Percentiles rank a stretch among this genome's conserved stretches.
phyloP scores from a whole-genome alignment of 2,797 vertebrate genomes.

The Morus bassanus region DNA sequence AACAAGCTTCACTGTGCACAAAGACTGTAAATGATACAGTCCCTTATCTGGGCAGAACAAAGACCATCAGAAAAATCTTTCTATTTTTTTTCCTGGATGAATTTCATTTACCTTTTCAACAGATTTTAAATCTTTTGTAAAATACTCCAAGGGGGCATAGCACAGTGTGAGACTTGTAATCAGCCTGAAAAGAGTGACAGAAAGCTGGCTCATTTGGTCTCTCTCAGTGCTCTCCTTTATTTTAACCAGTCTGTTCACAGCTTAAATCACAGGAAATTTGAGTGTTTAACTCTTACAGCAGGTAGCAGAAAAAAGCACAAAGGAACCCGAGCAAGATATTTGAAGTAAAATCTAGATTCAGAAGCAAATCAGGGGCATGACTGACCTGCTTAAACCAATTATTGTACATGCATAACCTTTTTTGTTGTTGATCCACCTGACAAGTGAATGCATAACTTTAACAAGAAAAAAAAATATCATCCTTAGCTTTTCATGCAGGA shows the following conservation, averaged over 20 bases:
- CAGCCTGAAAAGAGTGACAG: slow-evolving; percentile 58
- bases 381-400: neutral
- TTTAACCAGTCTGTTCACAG: slow-evolving; percentile 52
- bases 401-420: neutral
- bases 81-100: neutral
- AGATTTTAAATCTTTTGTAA: slow-evolving; percentile 54
- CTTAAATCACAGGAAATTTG: slow-evolving; percentile 48
- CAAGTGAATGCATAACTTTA: neutral
- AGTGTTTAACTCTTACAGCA: slow-evolving; percentile 53
- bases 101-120: slow-evolving; percentile 46
- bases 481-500: neutral
- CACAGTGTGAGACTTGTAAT: slow-evolving; percentile 52
- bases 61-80: slow-evolving; percentile 24
- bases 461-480: neutral
- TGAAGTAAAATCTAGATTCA: slow-evolving; percentile 22
- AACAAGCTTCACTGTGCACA: neutral
- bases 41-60: slow-evolving; percentile 50
- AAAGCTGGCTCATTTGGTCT: slow-evolving; percentile 58
- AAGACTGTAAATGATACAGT: slow-evolving; percentile 33
- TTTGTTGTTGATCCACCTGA: neutral
- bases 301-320: slow-evolving; percentile 33
- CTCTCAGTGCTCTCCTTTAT: slow-evolving; percentile 50
- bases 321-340: slow-evolving; percentile 6
- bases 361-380: neutral
- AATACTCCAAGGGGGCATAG: slow-evolving; percentile 23